These are phyloP conservation scores for Progne subis DNA, from an alignment of 2,113 vertebrate genomes.

Conservation along the genomic window DNA sequence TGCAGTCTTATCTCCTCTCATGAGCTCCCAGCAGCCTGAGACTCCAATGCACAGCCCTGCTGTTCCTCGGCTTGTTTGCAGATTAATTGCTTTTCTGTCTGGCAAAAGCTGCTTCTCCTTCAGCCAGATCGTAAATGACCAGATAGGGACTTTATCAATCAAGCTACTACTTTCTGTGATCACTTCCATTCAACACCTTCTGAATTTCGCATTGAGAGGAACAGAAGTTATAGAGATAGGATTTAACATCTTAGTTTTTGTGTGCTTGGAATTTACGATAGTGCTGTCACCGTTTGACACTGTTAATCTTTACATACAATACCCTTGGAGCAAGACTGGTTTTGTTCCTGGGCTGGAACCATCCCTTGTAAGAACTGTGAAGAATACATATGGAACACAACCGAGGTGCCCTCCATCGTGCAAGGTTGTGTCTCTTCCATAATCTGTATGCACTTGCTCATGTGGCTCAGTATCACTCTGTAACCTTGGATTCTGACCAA, in stretches of 20 bases:
- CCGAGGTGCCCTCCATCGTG: not conserved
- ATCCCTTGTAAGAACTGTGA: constrained; percentile 43
- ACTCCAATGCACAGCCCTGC: constrained; percentile 93
- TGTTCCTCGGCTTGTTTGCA: constrained; percentile 97
- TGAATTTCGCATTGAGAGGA: constrained; percentile 71
- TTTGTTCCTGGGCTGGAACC: constrained; percentile 52
- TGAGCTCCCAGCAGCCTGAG: constrained; percentile 88
- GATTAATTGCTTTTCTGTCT: constrained; percentile 99
- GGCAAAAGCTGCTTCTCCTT: constrained; percentile 91
- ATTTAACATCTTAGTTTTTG: constrained; percentile 65
- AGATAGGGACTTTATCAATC: constrained; percentile 99
- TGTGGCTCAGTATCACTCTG: not conserved
- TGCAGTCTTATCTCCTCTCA: constrained; percentile 94
- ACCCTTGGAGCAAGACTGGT: constrained; percentile 57
- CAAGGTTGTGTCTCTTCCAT: not conserved
- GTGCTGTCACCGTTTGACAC: constrained; percentile 61
- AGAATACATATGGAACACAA: constrained; percentile 17
- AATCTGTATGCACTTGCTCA: not conserved
- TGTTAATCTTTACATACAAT: constrained; percentile 64
- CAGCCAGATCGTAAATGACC: constrained; percentile 99
- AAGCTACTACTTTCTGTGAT: constrained; percentile 83
- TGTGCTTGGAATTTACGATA: constrained; percentile 64
- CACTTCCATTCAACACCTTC: constrained; percentile 79
- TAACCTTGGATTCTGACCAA: constrained; percentile 13
- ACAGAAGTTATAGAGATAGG: constrained; percentile 72